phyloP scores from a whole-genome alignment of 1,140 invertebrate genomes.

The Drosophila suzukii region DNA sequence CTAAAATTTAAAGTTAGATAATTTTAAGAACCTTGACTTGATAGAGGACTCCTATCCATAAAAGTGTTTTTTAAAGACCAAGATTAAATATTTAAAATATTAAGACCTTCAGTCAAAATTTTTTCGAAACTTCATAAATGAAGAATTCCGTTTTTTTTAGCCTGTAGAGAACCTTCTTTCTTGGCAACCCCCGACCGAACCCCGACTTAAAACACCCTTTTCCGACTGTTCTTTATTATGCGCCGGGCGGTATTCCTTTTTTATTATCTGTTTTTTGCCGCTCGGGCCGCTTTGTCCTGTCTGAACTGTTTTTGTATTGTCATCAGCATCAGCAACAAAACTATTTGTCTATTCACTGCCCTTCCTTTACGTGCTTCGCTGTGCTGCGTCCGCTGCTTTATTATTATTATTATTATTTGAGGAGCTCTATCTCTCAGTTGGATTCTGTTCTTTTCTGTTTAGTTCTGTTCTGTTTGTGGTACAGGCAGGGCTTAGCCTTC shows the following conservation, averaged over 20 bases:
- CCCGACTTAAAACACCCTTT: constrained; percentile 6
- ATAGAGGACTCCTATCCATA: too few relatives aligned
- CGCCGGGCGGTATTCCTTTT: constrained; percentile 24
- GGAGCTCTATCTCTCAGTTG: constrained; percentile 45
- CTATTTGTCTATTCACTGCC: constrained; percentile 77
- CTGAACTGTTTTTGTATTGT: constrained; percentile 75
- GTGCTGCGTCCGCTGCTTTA: constrained; percentile 48
- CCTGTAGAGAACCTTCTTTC: constrained; percentile 7
- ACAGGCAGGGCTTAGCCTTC: constrained; percentile 60
- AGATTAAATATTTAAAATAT: too few relatives aligned
- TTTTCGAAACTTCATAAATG: not conserved
- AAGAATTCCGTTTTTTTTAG: not conserved
- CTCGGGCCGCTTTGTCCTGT: constrained; percentile 58
- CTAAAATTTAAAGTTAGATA: too few relatives aligned
- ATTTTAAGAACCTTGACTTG: too few relatives aligned
- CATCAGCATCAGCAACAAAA: constrained; percentile 78
- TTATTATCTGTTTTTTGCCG: constrained; percentile 56
- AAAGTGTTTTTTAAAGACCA: too few relatives aligned
- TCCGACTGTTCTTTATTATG: constrained; percentile 50
- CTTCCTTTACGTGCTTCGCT: constrained; percentile 43
- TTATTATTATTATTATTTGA: constrained; percentile 68
- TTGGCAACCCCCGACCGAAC: not conserved
- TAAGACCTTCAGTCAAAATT: too few relatives aligned
- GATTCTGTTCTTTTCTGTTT: constrained; percentile 7
- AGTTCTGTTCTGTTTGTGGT: constrained; percentile 11